Evolutionary conservation across 2,797 vertebrate species (phyloP).

Genomic region (Enteromius argenteus): DNA sequence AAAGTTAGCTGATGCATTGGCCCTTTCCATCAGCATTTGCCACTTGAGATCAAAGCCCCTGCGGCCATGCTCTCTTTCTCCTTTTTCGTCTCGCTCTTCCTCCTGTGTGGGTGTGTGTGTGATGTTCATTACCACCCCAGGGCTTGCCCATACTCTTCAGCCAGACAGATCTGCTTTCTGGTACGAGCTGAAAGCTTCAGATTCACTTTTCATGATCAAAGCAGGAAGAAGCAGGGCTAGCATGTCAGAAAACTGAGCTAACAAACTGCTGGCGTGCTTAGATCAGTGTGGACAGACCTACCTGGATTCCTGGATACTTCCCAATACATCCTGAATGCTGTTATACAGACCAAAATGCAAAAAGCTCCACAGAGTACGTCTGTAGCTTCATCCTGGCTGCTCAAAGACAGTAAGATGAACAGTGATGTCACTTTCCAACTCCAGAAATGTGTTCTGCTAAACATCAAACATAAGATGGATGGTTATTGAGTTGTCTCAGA

Average conservation of each 20-base stretch:
- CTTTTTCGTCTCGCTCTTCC: constrained; percentile 5
- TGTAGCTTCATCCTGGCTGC: neutral
- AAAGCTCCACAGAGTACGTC: neutral
- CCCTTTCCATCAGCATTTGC: constrained; percentile 43
- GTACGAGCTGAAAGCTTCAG: constrained; percentile 66
- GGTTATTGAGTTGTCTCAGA: constrained; percentile 12
- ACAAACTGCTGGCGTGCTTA: constrained; percentile 31
- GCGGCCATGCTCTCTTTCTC: constrained; percentile 29
- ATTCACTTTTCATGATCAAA: constrained; percentile 75
- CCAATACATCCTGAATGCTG: neutral
- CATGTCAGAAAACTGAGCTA: constrained; percentile 42
- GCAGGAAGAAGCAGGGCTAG: constrained; percentile 47
- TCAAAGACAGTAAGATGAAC: constrained; percentile 4
- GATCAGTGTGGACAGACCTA: constrained; percentile 8
- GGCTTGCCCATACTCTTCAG: constrained; percentile 68
- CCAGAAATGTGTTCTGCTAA: constrained; percentile 10
- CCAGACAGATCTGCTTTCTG: constrained; percentile 69
- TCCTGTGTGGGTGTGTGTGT: constrained; percentile 49
- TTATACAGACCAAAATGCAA: neutral
- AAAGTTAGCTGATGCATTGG: constrained; percentile 47
- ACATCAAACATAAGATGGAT: constrained; percentile 24
- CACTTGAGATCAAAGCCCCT: constrained; percentile 59
- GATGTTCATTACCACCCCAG: constrained; percentile 65
- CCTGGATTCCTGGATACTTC: constrained; percentile 21
- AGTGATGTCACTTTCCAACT: constrained; percentile 48